A percentile compares a stretch with the other conserved stretches of the same genome.
Evolutionary conservation across 2,113 vertebrate species (phyloP).

Genomic region (Macrotus californicus): DNA sequence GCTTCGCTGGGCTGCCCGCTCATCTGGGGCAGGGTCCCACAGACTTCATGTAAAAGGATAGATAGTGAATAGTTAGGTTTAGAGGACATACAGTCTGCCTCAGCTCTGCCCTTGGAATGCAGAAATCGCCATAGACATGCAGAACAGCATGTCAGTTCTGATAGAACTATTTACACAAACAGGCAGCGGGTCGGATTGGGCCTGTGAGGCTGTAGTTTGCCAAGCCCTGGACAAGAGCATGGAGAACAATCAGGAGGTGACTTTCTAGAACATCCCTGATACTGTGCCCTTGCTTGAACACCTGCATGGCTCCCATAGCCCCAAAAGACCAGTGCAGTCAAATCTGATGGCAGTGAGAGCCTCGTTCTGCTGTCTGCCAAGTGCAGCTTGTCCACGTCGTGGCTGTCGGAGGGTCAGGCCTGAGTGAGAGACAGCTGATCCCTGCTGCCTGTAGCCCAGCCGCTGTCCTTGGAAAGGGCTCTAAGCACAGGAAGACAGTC

Average conservation of each 20-base stretch:
- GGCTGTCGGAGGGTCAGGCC: rapidly evolving
- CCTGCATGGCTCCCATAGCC: not conserved
- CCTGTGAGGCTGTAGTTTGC: not conserved
- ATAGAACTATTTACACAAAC: not conserved
- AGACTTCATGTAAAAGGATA: not conserved
- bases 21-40: not conserved
- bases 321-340: not conserved
- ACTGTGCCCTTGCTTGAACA: rapidly evolving
- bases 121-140: not conserved
- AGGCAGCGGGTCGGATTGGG: not conserved
- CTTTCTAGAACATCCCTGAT: not conserved
- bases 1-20: not conserved
- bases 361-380: no score
- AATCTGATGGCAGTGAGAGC: not conserved
- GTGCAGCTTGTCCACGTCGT: rapidly evolving
- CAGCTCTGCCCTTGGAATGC: not conserved
- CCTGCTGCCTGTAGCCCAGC: rapidly evolving
- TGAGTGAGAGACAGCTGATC: not conserved
- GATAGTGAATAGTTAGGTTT: not conserved
- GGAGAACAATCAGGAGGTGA: not conserved
- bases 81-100: rapidly evolving
- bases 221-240: not conserved
- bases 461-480: not conserved
- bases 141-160: not conserved
- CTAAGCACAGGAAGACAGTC: no score